Evolutionary conservation across 2,797 vertebrate species (phyloP), one percentile per base, ranked within the genome.

Genomic region (Acipenser ruthenus): DNA sequence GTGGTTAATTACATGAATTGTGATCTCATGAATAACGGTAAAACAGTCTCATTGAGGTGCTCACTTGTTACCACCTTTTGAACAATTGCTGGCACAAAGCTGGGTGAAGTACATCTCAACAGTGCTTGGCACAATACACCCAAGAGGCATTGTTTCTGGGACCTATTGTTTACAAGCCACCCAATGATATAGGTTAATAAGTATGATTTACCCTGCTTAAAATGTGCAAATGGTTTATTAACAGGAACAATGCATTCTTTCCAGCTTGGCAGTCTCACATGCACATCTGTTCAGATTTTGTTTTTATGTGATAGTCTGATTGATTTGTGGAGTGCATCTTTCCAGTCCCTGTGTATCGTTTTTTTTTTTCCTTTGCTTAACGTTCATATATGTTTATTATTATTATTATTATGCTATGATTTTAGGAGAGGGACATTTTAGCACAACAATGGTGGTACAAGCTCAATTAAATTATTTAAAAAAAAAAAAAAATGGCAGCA

Each of bases 121-220:
- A 86, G 79, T 83, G 83, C 75, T 48, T 12, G 7, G 12, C 53
- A 80, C 71, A 74, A 80, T 83, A 84, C 87, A 84, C 79, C 88
- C 70, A 79, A 86, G 76, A 82, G 74, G 73, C 69, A 81, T 93
- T 95, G 90, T 95, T 92, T 89, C 81, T 67, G 63, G 66, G 82
- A 82, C 77, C 86, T 83, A 93, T 95, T 95, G 90, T 93, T 89
- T 92, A 87, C 80, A 90, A 90, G 89, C 90, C 77, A 87, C 85
- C 87, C 89, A 90, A 86, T 93, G 86, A 89, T 89, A 91, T 89
- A 91, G 92, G 92, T 95, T 95, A 94, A 95, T 94, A 86, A 92
- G 87, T 90, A 87, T 93, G 95, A 96, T 94, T 95, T 95, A 91
- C 80, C 82, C 88, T 82, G 88, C 75, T 82, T 79, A 68, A 52